Conservation (phyloP, 2,888 invertebrate species). For the Phaedon cochleariae region DNA sequence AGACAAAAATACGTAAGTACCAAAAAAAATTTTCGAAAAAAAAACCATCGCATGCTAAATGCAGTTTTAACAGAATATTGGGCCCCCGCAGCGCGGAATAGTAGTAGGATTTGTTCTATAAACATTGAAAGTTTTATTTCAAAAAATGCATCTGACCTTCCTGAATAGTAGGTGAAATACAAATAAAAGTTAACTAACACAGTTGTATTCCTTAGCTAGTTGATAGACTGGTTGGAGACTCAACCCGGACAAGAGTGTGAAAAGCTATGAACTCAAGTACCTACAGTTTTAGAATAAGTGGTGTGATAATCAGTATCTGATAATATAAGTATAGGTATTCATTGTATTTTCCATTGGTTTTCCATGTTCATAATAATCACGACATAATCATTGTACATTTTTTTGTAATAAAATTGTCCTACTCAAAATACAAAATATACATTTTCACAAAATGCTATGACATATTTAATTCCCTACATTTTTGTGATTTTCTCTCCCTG, state of each 20-base stretch:
- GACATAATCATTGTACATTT: not conserved
- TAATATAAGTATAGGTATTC: not conserved
- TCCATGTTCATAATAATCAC: not conserved
- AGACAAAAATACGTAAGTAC: too few relatives aligned
- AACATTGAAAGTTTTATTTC: too few relatives aligned
- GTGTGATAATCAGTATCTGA: not conserved
- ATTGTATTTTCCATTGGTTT: not conserved
- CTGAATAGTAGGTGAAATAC: not conserved
- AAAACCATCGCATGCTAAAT: too few relatives aligned
- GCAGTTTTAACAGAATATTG: too few relatives aligned
- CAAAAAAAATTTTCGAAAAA: too few relatives aligned
- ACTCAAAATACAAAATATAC: not conserved
- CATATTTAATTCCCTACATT: not conserved
- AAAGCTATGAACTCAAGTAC: not conserved
- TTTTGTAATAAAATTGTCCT: not conserved
- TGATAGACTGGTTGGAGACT: slow-evolving; percentile 83
- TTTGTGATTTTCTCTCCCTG: too few relatives aligned
- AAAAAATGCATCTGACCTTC: too few relatives aligned
- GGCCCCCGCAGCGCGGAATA: too few relatives aligned
- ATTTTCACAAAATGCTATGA: not conserved
- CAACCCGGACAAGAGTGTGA: slow-evolving; percentile 82
- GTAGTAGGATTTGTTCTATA: too few relatives aligned
- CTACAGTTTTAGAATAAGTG: not conserved
- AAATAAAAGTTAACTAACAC: slow-evolving; percentile 18
- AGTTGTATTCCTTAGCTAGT: slow-evolving; percentile 69